Evolutionary conservation across 2,113 vertebrate species (phyloP).

Genomic region (Hyaena hyaena): DNA sequence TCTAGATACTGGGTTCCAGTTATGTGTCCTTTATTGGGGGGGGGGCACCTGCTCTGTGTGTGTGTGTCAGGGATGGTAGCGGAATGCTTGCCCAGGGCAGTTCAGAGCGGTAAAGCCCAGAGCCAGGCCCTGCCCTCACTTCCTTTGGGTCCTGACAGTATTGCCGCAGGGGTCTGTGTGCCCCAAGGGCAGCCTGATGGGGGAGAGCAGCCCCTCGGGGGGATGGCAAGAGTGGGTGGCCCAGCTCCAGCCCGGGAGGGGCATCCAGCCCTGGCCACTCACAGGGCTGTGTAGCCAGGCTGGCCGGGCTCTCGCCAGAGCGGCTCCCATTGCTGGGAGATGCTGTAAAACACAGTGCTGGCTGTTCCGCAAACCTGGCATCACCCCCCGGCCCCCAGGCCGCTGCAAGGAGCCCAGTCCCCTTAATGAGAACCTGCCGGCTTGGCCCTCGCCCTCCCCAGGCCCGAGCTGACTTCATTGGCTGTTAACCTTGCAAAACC

Average conservation of each 20-base stretch:
- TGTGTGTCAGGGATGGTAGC: neutral
- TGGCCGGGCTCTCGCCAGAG: constrained; percentile 67
- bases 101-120: neutral
- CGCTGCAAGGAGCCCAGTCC: constrained; percentile 75
- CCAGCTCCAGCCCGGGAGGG: constrained; percentile 15
- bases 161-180: neutral
- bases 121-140: neutral
- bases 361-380: constrained; percentile 73
- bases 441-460: neutral
- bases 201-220: neutral
- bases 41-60: neutral
- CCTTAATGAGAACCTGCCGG: constrained; percentile 81
- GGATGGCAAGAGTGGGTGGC: neutral
- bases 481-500: constrained; percentile 20
- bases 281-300: constrained; percentile 27
- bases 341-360: constrained; percentile 79
- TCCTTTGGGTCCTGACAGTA: neutral
- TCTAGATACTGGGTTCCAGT: neutral
- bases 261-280: constrained; percentile 51
- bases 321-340: constrained; percentile 83
- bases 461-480: constrained; percentile 57
- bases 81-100: neutral
- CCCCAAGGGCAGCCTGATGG: too few relatives aligned
- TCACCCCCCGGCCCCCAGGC: constrained; percentile 74
- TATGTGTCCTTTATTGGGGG: neutral